A percentile compares a stretch with the other conserved stretches of the same genome.
phyloP scores from a whole-genome alignment of 1,140 invertebrate species.

The Laodelphax striatellus region DNA sequence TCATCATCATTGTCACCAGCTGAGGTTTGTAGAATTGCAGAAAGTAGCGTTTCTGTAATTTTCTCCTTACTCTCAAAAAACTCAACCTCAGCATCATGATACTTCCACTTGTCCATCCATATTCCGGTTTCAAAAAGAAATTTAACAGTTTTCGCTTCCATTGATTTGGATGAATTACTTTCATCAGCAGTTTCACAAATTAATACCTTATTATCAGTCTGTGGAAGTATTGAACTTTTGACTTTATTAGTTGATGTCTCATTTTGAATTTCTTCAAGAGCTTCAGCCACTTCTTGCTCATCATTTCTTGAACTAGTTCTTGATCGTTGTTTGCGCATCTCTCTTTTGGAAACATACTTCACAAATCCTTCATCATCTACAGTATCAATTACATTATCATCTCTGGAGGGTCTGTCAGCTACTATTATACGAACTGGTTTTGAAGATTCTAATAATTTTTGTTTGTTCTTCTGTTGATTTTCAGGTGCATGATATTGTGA shows the following conservation, averaged over 20 bases:
- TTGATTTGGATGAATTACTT: background rate
- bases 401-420: too few species aligned
- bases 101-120: constrained; percentile 24
- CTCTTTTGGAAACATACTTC: constrained; percentile 33
- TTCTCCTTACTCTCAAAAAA: background rate
- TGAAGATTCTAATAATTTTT: too few species aligned
- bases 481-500: too few species aligned
- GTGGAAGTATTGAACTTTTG: too few species aligned
- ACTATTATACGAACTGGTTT: too few species aligned
- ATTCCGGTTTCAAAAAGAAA: constrained; percentile 17
- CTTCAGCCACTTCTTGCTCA: background rate
- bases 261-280: background rate
- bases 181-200: background rate
- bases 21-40: background rate
- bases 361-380: constrained; percentile 39
- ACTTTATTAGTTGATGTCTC: background rate
- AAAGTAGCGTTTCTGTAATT: background rate
- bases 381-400: constrained; percentile 23
- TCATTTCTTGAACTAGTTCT: constrained; percentile 23
- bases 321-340: constrained; percentile 33
- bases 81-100: constrained; percentile 25
- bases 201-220: background rate
- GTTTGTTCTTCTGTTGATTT: too few species aligned
- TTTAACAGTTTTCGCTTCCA: background rate
- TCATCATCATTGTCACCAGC: constrained; percentile 12